phyloP scores from a whole-genome alignment of 2,888 invertebrate genomes.

The Lycaena phlaeas region DNA sequence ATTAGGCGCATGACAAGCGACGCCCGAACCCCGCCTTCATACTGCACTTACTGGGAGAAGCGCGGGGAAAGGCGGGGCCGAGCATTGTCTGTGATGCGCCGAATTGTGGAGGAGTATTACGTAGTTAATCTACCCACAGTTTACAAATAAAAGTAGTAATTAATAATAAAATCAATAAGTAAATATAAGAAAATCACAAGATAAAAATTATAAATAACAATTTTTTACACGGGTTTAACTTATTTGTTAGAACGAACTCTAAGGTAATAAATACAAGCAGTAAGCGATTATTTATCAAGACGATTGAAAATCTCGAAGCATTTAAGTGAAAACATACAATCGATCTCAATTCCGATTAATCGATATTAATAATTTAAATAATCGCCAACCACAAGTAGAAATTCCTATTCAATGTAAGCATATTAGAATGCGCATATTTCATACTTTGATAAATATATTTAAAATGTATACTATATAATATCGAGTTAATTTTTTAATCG shows the following conservation, averaged over 20 bases:
- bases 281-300: not conserved
- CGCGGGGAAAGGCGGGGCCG: too few species aligned
- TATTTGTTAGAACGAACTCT: not conserved
- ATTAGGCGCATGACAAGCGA: too few species aligned
- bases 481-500: too few species aligned
- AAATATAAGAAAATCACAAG: conserved; percentile 12
- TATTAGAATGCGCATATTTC: not conserved
- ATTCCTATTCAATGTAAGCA: too few species aligned
- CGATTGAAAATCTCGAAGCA: not conserved
- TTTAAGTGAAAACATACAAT: not conserved
- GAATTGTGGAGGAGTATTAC: too few species aligned
- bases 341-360: not conserved
- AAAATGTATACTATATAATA: too few species aligned
- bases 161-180: conserved; percentile 15
- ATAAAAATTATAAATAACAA: conserved; percentile 5
- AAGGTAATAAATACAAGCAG: not conserved
- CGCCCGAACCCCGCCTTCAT: too few species aligned
- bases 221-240: conserved; percentile 3
- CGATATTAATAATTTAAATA: not conserved
- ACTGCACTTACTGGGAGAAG: too few species aligned
- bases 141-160: conserved; percentile 13
- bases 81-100: too few species aligned
- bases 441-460: not conserved
- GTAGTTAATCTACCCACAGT: conserved; percentile 14
- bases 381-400: not conserved